Evolutionary conservation across 1,140 invertebrate species (phyloP), one percentile per base, ranked within the genome.

Genomic region (Steinernema khuongi): DNA sequence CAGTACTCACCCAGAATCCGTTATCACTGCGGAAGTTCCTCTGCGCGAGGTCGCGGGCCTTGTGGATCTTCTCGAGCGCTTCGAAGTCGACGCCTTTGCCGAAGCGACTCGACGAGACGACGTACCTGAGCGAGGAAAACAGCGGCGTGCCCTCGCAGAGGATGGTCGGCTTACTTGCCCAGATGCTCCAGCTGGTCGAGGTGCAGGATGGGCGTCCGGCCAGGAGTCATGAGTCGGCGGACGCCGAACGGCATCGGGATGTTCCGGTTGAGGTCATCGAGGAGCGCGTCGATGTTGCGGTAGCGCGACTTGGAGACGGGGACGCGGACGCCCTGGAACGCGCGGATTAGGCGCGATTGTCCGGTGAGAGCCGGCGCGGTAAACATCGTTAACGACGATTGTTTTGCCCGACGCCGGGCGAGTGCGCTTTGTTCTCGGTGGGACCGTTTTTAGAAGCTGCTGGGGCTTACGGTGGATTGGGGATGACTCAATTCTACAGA

Each of bases 241-340:
- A 83, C 84, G 19, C 83, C 81, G 71, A 81, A 85, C 14, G 80
- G 82, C 77, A 85, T 41, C 30, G 66, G 68, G 31, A 84, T 80
- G n/a, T 67, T 79, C 7, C 44, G 50, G 68, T 84, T 84, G 31
- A 84, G 73, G 26, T 77, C 74, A 73, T 84, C 84, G 74, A 84
- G 68, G 22, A 84, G 73, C 26, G 79, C 76, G 44, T 85, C 76
- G 43, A 84, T 85, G 18, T 68, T 85, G 50, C 83, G 79, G 69
- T 84, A 84, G 7, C 84, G 79, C 11, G 78, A 74, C 72, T 83
- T 85, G 17, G 83, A 80, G 11, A 84, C 71, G 7, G 83, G 83
- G 31, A 84, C 75, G 17, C 84, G 81, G 18, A 85, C 71, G 75
- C 83, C 83, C 83, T 84, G 41, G 50, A 81, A 73, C 11, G 31